These are phyloP conservation scores for Strigamia maritima DNA, from an alignment of 2,888 invertebrate genomes.

Conservation along the genomic window DNA sequence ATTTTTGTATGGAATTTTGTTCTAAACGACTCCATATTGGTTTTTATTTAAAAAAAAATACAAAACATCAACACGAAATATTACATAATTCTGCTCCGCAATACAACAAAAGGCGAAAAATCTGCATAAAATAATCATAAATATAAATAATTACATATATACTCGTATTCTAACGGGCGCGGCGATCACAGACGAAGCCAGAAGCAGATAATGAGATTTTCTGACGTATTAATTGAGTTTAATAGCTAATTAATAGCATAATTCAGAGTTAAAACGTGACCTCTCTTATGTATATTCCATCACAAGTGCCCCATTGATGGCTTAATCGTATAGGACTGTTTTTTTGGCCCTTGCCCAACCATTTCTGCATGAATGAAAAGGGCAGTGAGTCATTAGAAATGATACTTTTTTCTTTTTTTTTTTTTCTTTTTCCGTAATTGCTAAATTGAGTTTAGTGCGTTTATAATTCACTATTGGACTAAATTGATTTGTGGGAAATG, in stretches of 20 bases:
- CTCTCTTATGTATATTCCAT: not conserved
- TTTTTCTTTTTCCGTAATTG: not conserved
- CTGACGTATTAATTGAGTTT: not conserved
- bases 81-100: too few relatives aligned
- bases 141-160: too few relatives aligned
- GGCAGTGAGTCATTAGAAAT: not conserved
- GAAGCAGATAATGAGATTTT: too few relatives aligned
- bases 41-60: too few relatives aligned
- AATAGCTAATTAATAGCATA: constrained; percentile 8
- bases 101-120: too few relatives aligned
- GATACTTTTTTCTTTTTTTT: not conserved
- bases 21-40: too few relatives aligned
- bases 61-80: too few relatives aligned
- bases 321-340: not conserved
- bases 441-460: constrained; percentile 5
- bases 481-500: constrained; percentile 24
- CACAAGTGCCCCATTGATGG: constrained; percentile 10
- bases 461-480: not conserved
- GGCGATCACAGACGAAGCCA: too few relatives aligned
- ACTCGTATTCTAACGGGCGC: too few relatives aligned
- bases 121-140: too few relatives aligned
- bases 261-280: not conserved
- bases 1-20: too few relatives aligned
- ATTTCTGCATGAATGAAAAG: constrained; percentile 17
- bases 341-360: constrained; percentile 8